A percentile compares a stretch with the other conserved stretches of the same genome.
Evolutionary conservation across 2,888 invertebrate species (phyloP).

Genomic region (Arctia plantaginis): DNA sequence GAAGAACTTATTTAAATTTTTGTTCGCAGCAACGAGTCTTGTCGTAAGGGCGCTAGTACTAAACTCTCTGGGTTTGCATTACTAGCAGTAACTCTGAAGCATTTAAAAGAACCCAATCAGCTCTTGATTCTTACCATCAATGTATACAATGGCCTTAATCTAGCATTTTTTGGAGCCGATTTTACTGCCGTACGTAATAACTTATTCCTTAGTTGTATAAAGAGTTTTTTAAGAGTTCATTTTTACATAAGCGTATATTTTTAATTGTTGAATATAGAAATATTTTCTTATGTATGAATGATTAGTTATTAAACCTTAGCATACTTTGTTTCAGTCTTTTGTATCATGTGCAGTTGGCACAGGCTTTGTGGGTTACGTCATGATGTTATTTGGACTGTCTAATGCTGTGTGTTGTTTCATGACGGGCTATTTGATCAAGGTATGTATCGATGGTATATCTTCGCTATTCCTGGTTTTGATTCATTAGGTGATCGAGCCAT

Average conservation of each 20-base stretch:
- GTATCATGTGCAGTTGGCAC: constrained; percentile 88
- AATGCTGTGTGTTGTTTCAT: constrained; percentile 87
- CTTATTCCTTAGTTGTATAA: background rate
- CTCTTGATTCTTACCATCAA: constrained; percentile 88
- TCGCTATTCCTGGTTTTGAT: background rate
- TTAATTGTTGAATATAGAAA: background rate
- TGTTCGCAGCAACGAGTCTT: constrained; percentile 76
- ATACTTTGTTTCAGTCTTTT: constrained; percentile 80
- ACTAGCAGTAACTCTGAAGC: constrained; percentile 84
- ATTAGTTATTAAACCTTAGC: background rate
- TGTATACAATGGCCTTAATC: constrained; percentile 89
- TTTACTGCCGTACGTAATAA: constrained; percentile 76
- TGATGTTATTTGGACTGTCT: constrained; percentile 88
- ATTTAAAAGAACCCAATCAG: constrained; percentile 87
- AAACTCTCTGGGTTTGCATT: constrained; percentile 76
- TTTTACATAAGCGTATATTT: background rate
- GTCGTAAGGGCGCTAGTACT: constrained; percentile 65
- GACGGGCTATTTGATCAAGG: constrained; percentile 78
- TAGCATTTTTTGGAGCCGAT: constrained; percentile 89
- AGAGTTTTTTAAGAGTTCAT: background rate
- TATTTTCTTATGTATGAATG: no score
- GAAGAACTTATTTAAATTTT: background rate
- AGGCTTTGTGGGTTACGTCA: constrained; percentile 89
- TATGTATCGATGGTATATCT: constrained; percentile 42
- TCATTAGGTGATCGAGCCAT: background rate